These are phyloP conservation scores for Dinomys branickii DNA, from an alignment of 2,113 vertebrate genomes.

Conservation along the genomic window DNA sequence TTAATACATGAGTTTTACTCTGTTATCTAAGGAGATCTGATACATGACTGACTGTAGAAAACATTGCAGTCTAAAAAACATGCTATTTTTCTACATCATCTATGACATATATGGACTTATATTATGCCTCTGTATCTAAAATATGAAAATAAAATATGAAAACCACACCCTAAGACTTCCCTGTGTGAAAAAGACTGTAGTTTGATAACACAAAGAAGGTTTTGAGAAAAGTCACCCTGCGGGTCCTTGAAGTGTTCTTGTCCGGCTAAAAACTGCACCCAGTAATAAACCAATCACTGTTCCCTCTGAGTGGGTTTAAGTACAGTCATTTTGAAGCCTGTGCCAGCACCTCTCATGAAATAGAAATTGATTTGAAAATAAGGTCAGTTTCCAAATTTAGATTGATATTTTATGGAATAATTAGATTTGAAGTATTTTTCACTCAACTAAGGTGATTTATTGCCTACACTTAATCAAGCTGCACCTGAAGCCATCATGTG, in stretches of 20 bases:
- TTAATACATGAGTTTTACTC: not conserved
- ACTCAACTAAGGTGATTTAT: conserved; percentile 33
- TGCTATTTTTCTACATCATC: not conserved
- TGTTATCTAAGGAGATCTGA: not conserved
- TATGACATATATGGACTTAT: not conserved
- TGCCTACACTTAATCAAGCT: not conserved
- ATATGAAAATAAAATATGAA: conserved; percentile 52
- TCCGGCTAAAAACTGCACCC: not conserved
- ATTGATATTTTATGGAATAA: conserved; percentile 46
- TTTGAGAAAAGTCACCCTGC: not conserved
- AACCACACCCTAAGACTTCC: not conserved
- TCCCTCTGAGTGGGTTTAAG: not conserved
- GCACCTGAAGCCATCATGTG: not conserved
- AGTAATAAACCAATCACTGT: conserved; percentile 41
- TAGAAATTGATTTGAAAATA: conserved; percentile 66
- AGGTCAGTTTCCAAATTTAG: conserved; percentile 58
- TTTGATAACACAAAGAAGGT: conserved; percentile 27
- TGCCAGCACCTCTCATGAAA: not conserved
- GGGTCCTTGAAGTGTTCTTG: conserved; percentile 28
- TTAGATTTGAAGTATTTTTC: conserved; percentile 32
- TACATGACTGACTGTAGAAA: not conserved
- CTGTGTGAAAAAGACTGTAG: not conserved
- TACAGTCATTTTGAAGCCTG: conserved; percentile 38
- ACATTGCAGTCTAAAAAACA: not conserved
- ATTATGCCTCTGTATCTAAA: not conserved